Percentiles rank a stretch among this genome's conserved stretches.
These are phyloP conservation scores for Corythaeola cristata DNA, from an alignment of 2,113 vertebrate species.

Conservation along the genomic window DNA sequence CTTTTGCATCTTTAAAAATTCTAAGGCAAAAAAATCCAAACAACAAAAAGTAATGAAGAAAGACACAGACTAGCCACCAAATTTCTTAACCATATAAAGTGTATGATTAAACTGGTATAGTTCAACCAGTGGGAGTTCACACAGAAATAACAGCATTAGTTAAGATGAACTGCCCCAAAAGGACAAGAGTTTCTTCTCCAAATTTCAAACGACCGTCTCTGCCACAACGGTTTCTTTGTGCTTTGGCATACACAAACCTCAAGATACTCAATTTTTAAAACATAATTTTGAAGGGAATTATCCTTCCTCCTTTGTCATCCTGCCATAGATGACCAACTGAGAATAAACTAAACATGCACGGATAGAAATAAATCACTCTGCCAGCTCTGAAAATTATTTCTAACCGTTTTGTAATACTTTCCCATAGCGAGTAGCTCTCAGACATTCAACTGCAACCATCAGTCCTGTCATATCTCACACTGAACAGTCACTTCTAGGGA, in stretches of 20 bases:
- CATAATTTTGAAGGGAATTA: background rate
- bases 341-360: background rate
- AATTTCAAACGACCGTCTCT: background rate
- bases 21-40: background rate
- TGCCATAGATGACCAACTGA: background rate
- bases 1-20: background rate
- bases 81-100: background rate
- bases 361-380: background rate
- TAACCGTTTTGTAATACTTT: background rate
- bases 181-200: background rate
- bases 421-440: background rate
- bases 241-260: background rate
- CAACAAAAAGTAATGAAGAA: background rate
- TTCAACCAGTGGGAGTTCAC: background rate
- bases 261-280: background rate
- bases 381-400: background rate
- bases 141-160: background rate
- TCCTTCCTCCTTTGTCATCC: background rate
- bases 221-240: background rate
- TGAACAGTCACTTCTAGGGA: background rate
- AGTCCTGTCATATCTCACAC: background rate
- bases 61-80: background rate
- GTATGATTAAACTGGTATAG: background rate
- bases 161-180: background rate
- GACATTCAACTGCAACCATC: background rate